Evolutionary conservation across 2,888 invertebrate species (phyloP).

Genomic region (Cheilosia urbana): DNA sequence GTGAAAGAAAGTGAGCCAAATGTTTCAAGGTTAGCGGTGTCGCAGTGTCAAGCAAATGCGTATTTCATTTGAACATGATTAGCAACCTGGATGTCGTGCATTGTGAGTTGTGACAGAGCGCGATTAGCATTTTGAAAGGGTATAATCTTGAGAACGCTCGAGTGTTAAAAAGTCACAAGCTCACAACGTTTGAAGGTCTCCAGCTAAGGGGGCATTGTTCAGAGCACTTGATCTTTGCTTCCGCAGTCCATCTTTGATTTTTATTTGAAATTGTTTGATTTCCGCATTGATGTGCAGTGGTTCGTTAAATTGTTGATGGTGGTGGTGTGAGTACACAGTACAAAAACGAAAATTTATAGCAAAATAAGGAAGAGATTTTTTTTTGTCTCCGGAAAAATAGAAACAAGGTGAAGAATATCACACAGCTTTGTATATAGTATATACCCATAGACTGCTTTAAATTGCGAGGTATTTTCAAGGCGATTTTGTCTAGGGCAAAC

Average conservation of each 20-base stretch:
- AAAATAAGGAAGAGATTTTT: too few relatives aligned
- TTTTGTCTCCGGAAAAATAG: too few relatives aligned
- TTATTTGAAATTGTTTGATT: conserved; percentile 27
- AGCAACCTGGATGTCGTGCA: conserved; percentile 15
- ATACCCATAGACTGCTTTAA: too few relatives aligned
- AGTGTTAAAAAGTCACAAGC: conserved; percentile 6
- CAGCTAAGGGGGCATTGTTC: conserved; percentile 37
- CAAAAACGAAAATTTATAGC: too few relatives aligned
- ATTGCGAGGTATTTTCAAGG: too few relatives aligned
- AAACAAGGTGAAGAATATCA: too few relatives aligned
- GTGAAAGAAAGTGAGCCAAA: conserved; percentile 50
- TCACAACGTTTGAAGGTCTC: conserved; percentile 35
- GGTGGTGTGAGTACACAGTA: not conserved
- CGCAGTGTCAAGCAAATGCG: conserved; percentile 23
- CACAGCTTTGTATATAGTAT: too few relatives aligned
- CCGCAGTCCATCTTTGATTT: conserved; percentile 37
- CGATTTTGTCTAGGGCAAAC: too few relatives aligned
- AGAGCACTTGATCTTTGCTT: conserved; percentile 55
- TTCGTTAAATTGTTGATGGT: not conserved
- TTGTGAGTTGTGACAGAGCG: conserved; percentile 40
- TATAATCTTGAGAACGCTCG: conserved; percentile 5
- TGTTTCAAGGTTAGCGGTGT: conserved; percentile 49
- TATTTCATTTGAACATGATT: conserved; percentile 11
- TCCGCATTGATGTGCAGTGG: conserved; percentile 29
- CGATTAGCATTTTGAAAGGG: conserved; percentile 11